Conservation (phyloP, 1,140 invertebrate genomes). For the Ylistrum balloti region DNA sequence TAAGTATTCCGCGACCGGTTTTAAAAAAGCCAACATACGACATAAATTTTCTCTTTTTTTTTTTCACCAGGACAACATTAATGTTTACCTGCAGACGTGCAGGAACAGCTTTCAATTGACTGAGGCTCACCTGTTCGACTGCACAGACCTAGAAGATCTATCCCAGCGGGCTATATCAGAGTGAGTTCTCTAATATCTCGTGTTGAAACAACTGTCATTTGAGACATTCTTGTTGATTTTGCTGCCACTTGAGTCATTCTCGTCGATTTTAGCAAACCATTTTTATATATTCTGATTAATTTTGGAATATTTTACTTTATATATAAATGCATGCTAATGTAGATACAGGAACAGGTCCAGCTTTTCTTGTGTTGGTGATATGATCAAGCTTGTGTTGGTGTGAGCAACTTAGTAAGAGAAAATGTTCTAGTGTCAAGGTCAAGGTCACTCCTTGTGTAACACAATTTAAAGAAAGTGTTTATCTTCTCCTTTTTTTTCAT, state of each 20-base stretch:
- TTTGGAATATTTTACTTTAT: too few species aligned
- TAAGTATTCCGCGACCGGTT: neutral
- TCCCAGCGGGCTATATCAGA: constrained; percentile 77
- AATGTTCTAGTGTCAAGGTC: neutral
- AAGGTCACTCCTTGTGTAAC: too few species aligned
- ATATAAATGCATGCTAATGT: too few species aligned
- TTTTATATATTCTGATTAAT: too few species aligned
- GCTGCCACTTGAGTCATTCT: too few species aligned
- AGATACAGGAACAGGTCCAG: too few species aligned
- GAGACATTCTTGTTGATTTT: neutral
- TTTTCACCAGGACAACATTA: constrained; percentile 80
- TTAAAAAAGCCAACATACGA: neutral
- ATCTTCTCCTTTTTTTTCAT: too few species aligned
- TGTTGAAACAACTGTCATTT: neutral
- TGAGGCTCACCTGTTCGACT: constrained; percentile 79
- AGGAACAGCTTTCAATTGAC: constrained; percentile 77
- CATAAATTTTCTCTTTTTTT: constrained; percentile 47
- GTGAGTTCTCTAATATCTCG: constrained; percentile 69
- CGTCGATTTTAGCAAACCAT: constrained; percentile 13
- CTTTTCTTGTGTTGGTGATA: too few species aligned
- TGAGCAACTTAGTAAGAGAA: too few species aligned
- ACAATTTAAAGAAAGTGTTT: too few species aligned
- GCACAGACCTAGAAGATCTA: constrained; percentile 80
- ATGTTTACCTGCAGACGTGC: constrained; percentile 80
- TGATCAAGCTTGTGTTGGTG: too few species aligned